Evolutionary conservation across 2,113 vertebrate genomes (phyloP).

Genomic region (Danionella cerebrum): DNA sequence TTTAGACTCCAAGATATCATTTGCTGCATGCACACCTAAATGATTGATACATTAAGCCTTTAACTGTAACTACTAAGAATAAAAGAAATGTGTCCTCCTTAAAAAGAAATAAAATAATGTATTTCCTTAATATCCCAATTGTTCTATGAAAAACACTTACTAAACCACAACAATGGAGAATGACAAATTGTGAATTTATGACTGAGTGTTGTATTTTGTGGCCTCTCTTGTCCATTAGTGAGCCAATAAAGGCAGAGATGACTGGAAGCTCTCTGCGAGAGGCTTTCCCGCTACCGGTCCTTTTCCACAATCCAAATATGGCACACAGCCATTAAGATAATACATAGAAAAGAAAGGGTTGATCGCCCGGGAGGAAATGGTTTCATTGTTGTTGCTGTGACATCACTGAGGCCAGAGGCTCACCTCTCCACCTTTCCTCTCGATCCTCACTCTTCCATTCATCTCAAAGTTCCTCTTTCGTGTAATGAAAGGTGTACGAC

Average conservation of each 20-base stretch:
- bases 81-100: too few relatives aligned
- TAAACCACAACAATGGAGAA: too few relatives aligned
- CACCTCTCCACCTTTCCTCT: background rate
- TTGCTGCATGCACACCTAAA: too few relatives aligned
- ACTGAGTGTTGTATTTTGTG: background rate
- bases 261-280: background rate
- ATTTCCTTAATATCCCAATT: too few relatives aligned
- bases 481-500: slow-evolving; percentile 43
- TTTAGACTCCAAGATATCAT: too few relatives aligned
- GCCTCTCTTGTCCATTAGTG: background rate
- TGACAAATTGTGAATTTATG: slow-evolving; percentile 1
- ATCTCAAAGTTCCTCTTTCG: slow-evolving; percentile 47
- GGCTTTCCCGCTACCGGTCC: background rate
- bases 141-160: too few relatives aligned
- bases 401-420: slow-evolving; percentile 30
- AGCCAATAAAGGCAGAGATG: slow-evolving; percentile 12
- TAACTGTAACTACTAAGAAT: too few relatives aligned
- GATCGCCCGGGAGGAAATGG: background rate
- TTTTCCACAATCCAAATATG: background rate
- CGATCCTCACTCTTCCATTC: background rate
- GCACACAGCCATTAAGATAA: background rate
- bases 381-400: slow-evolving; percentile 29
- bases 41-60: too few relatives aligned
- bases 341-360: background rate
- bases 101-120: too few relatives aligned